These are phyloP conservation scores for Pomatorhinus ruficollis DNA, from an alignment of 2,113 vertebrate species.

Conservation along the genomic window DNA sequence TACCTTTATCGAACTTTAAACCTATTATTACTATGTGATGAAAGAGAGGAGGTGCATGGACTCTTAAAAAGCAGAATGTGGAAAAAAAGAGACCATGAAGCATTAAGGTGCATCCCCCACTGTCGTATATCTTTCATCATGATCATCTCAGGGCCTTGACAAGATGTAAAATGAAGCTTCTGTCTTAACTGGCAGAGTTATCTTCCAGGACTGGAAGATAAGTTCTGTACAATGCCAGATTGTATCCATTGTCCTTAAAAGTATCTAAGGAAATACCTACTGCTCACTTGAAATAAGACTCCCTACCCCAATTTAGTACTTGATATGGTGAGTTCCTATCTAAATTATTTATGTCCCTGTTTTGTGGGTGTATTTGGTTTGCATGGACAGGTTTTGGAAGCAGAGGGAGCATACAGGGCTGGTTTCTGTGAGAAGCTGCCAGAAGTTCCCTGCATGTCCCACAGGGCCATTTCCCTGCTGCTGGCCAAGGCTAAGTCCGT, in stretches of 20 bases:
- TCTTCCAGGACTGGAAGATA: background rate
- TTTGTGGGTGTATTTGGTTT: background rate
- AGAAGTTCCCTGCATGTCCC: background rate
- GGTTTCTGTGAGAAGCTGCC: background rate
- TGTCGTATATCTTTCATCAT: background rate
- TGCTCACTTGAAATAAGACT: background rate
- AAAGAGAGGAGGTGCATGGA: background rate
- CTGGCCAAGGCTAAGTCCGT: background rate
- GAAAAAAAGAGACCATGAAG: background rate
- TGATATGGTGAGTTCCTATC: background rate
- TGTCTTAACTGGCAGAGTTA: background rate
- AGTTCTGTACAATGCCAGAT: background rate
- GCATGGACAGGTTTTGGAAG: background rate
- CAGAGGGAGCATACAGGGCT: accelerated
- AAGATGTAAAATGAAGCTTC: background rate
- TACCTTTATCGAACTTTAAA: background rate
- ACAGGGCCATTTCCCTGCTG: background rate
- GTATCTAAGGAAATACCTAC: background rate
- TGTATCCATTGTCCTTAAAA: background rate
- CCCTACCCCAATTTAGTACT: background rate
- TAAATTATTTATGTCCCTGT: background rate
- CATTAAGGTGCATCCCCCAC: background rate
- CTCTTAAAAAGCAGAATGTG: background rate
- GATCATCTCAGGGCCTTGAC: background rate
- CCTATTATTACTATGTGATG: background rate